Evolutionary conservation across 2,113 vertebrate genomes (phyloP).

Genomic region (Platysteira castanea): DNA sequence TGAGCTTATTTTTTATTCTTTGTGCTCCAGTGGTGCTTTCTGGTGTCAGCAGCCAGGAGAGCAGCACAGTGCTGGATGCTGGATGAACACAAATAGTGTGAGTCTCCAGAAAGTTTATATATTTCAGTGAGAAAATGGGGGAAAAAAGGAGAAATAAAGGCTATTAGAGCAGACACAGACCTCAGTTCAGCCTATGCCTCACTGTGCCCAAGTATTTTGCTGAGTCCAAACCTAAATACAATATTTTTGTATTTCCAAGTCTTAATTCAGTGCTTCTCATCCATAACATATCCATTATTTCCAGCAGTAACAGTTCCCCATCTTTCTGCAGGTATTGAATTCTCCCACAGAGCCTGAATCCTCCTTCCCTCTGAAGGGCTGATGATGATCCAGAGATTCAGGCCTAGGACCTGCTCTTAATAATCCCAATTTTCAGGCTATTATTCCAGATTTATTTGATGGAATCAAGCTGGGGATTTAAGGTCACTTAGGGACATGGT

Average conservation of each 20-base stretch:
- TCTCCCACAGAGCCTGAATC: neutral
- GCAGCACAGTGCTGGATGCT: neutral
- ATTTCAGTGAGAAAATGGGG: neutral
- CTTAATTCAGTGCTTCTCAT: neutral
- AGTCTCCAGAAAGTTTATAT: neutral
- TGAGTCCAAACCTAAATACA: neutral
- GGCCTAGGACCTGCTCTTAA: neutral
- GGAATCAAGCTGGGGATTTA: neutral
- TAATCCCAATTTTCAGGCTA: neutral
- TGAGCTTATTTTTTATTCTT: neutral
- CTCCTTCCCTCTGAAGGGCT: neutral
- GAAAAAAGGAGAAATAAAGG: neutral
- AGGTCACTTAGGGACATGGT: neutral
- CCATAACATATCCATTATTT: neutral
- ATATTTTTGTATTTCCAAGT: neutral
- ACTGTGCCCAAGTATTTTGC: neutral
- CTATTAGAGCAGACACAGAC: neutral
- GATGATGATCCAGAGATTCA: neutral
- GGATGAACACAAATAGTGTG: accelerated
- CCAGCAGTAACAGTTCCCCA: neutral
- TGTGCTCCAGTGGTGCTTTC: neutral
- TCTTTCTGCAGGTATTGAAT: neutral
- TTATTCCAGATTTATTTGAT: neutral
- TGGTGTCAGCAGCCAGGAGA: neutral
- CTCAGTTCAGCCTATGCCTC: neutral